phyloP scores from a whole-genome alignment of 2,888 invertebrate species.

The Atethmia centrago region DNA sequence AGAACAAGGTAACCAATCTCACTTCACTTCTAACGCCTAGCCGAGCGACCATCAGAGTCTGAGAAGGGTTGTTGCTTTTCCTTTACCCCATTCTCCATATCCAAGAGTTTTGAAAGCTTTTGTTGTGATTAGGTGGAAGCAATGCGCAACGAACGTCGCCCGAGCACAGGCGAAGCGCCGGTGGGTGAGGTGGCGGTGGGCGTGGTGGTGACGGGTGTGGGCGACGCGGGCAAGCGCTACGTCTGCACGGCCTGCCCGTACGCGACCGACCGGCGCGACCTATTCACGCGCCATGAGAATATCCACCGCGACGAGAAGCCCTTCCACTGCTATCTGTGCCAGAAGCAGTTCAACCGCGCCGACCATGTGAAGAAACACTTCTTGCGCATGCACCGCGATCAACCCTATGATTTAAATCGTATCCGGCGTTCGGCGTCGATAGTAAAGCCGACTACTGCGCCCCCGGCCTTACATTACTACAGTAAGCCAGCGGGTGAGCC shows the following conservation, averaged over 20 bases:
- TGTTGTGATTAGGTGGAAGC: constrained; percentile 81
- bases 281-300: constrained; percentile 97
- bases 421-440: constrained; percentile 93
- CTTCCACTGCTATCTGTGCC: constrained; percentile 97
- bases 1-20: constrained; percentile 85
- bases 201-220: constrained; percentile 56
- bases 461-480: constrained; percentile 75
- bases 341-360: constrained; percentile 97
- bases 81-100: background rate
- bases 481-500: constrained; percentile 87
- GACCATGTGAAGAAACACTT: constrained; percentile 99
- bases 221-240: constrained; percentile 92
- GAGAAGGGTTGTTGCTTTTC: background rate
- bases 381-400: constrained; percentile 97
- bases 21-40: background rate
- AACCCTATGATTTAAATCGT: constrained; percentile 96
- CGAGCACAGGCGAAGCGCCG: constrained; percentile 48
- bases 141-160: constrained; percentile 77
- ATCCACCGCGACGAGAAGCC: constrained; percentile 98
- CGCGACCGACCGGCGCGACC: constrained; percentile 97
- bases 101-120: background rate
- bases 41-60: background rate
- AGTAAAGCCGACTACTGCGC: constrained; percentile 84
- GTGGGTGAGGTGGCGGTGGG: constrained; percentile 41
- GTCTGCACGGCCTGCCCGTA: constrained; percentile 97